phyloP scores from a whole-genome alignment of 2,888 invertebrate species.

The Phengaris alcon region DNA sequence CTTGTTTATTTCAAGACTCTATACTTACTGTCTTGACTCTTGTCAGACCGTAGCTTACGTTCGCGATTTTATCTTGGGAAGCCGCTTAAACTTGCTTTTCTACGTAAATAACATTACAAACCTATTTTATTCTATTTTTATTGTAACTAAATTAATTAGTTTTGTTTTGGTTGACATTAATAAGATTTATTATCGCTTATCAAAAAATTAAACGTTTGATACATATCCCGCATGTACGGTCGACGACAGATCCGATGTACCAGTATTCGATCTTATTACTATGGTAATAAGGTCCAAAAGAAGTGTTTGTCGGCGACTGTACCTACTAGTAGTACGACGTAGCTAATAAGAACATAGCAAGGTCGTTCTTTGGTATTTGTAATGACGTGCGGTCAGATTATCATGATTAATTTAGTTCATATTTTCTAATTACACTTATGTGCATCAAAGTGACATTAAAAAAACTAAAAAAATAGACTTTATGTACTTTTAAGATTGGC shows the following conservation, averaged over 20 bases:
- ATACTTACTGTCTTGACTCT: constrained; percentile 1
- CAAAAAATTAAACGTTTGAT: too few species aligned
- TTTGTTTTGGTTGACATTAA: not conserved
- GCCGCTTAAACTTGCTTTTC: constrained; percentile 2
- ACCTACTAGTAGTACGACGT: not conserved
- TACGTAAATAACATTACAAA: constrained; percentile 11
- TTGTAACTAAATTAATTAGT: not conserved
- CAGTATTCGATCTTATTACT: too few species aligned
- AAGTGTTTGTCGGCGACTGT: too few species aligned
- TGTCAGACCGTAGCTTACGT: not conserved
- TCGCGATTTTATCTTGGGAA: constrained; percentile 28
- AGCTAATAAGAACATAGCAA: not conserved
- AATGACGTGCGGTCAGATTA: not conserved
- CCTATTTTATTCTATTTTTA: not conserved
- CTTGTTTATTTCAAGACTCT: constrained; percentile 30
- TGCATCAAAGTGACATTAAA: not conserved
- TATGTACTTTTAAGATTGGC: too few species aligned
- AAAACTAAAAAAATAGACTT: not conserved
- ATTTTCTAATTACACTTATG: not conserved
- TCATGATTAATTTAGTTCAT: not conserved
- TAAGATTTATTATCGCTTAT: not conserved
- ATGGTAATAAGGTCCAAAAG: too few species aligned
- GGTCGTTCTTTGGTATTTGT: not conserved
- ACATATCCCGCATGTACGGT: too few species aligned
- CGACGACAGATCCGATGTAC: too few species aligned